Evolutionary conservation across 2,888 invertebrate species (phyloP), one percentile per base, ranked within the genome.

Genomic region (Phytoseiulus persimilis): DNA sequence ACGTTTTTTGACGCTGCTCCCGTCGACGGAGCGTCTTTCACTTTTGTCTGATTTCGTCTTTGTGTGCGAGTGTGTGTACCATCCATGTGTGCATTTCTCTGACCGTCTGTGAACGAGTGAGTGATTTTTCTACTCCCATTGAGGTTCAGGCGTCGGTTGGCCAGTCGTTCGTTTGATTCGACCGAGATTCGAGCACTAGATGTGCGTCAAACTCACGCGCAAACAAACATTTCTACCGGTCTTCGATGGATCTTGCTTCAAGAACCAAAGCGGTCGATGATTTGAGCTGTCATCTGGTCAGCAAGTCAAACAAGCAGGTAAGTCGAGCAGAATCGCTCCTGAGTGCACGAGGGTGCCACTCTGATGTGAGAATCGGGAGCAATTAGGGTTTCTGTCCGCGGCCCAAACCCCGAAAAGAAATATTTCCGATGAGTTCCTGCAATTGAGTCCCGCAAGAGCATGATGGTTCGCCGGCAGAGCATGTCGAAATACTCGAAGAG

Each of bases 121-220:
- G 65, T 65, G 65, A 65, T 65, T 65, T 65, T 65, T 65, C 65
- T 65, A 65, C 65, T 65, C 65, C 65, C 65, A 65, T 65, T 65
- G 65, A 65, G 65, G 65, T 65, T 28, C 65, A 28, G 28, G 5
- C 65, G 18, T 65, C 65, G 14, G 65, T 28, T 18, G 65, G 65
- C 28, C 23, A 65, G 14, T 65, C 65, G 65, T 65, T 28, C 28
- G 65, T 65, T 65, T 65, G 65, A 65, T 28, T 65, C 14, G 46
- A 46, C 46, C 46, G 46, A 11, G 46, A 46, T 46, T 46, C 28
- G 65, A 65, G 28, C 65, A 65, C 23, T 65, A 65, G 65, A 65
- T 65, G 65, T 65, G 65, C 65, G 65, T 65, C 65, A 28, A 28
- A 65, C 65, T 65, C 65, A 65, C 65, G 18, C 65, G 18, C 65